A percentile compares a stretch with the other conserved stretches of the same genome.
phyloP scores from a whole-genome alignment of 2,113 vertebrate genomes.

The Chaetura pelagica region DNA sequence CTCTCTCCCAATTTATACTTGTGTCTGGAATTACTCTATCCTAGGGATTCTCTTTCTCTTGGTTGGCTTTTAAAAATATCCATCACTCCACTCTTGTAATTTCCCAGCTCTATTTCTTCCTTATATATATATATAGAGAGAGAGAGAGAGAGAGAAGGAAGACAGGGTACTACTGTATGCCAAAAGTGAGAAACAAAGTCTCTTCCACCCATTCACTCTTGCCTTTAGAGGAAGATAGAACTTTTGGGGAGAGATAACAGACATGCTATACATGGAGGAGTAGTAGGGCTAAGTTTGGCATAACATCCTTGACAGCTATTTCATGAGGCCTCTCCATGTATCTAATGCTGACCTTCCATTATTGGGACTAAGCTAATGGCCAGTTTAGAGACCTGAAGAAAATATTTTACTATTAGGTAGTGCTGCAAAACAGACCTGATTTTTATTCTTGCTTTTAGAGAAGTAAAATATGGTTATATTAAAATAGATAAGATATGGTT shows the following conservation, averaged over 20 bases:
- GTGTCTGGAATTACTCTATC: not conserved
- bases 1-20: not conserved
- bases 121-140: not conserved
- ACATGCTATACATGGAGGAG: not conserved
- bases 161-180: too few relatives aligned
- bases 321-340: not conserved
- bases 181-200: not conserved
- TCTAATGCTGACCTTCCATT: not conserved
- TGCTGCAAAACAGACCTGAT: not conserved
- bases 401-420: not conserved
- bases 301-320: not conserved
- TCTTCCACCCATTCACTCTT: not conserved
- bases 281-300: not conserved
- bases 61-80: not conserved
- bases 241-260: not conserved
- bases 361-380: not conserved
- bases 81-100: not conserved
- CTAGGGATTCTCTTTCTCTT: not conserved
- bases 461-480: not conserved
- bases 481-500: not conserved
- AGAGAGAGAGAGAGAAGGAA: not conserved
- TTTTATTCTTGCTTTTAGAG: not conserved
- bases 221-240: not conserved
- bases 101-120: not conserved
- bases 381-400: not conserved